Base-by-base conservation (phyloP, 2,797 vertebrate genomes). In the Mormyrops attenuatus region DNA sequence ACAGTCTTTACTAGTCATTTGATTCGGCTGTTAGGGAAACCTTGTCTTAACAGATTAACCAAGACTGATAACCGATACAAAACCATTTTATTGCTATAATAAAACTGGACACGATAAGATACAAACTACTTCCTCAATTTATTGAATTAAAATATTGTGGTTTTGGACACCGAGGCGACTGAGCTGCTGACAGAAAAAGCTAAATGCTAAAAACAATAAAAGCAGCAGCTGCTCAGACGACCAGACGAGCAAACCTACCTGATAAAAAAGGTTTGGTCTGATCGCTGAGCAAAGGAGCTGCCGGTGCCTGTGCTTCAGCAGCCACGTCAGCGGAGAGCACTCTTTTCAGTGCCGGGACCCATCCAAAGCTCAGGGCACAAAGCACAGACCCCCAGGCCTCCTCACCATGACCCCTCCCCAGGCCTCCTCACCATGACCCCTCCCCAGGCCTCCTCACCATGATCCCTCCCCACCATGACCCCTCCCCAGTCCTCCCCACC, bases 241-340 rank as follows among this genome's bases (percentile, higher is more conserved):
- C n/a, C n/a, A n/a, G n/a, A n/a, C n/a, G n/a, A n/a, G 55, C 5
- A 60, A 91, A 95, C 96, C 60, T 96, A 97, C 97, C 95, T 95
- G 94, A 97, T 97, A 1, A 96, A 97, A 94, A 97, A 97, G 89
- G 97, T 95, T 90, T 97, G 96, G 93, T 97, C 97, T 93, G 97
- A 96, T 49, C 93, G 95, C 77, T 95, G 96, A 89, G 96, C 97
- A 95, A 97, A 98, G 89, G 96, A 97, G 94, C 97, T 97, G 92
- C 96, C 97, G 95, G 97, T 96, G 94, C 97, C 97, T 97, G 97
- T 97, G 90, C 66, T 91, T 93, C 92, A 89, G 91, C 86, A 91
- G 89, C 69, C 13, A 91, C 89, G 82, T 95, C 93, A 93, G 91
- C 91, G 11, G 11, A 89, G 55, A 89, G 93, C 90, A 85, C 93